These are phyloP conservation scores for Thera britannica DNA, from an alignment of 2,888 invertebrate species.

Conservation along the genomic window DNA sequence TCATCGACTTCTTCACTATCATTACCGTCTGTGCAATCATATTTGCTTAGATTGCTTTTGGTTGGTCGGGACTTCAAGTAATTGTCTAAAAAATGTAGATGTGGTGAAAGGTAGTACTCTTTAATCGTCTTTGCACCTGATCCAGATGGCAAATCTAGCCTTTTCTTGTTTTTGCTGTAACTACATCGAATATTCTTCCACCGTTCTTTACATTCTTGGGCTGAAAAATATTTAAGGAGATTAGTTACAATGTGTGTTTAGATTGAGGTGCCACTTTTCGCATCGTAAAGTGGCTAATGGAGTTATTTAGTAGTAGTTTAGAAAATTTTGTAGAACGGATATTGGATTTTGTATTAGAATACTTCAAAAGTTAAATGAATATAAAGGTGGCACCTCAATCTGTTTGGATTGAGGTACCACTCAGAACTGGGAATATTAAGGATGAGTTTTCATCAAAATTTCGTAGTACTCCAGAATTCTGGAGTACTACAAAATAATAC, in stretches of 20 bases:
- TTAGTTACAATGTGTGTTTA: not conserved
- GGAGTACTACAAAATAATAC: too few relatives aligned
- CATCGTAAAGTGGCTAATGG: too few relatives aligned
- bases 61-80: constrained; percentile 1
- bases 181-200: not conserved
- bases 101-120: not conserved
- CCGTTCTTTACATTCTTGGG: not conserved
- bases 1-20: constrained; percentile 1
- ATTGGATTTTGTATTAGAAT: too few relatives aligned
- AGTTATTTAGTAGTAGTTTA: too few relatives aligned
- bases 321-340: too few relatives aligned
- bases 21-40: constrained; percentile 1
- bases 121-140: constrained; percentile 2
- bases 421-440: too few relatives aligned
- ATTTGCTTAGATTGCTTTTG: not conserved
- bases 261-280: not conserved
- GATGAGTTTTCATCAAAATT: too few relatives aligned
- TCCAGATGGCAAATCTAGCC: not conserved
- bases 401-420: too few relatives aligned
- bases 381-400: too few relatives aligned
- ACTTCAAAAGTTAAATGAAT: too few relatives aligned
- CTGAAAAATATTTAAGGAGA: constrained; percentile 1
- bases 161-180: constrained; percentile 1
- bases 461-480: too few relatives aligned
- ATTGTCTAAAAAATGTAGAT: constrained; percentile 2